Conservation (phyloP, 1,140 invertebrate genomes). For the Atta texana region DNA sequence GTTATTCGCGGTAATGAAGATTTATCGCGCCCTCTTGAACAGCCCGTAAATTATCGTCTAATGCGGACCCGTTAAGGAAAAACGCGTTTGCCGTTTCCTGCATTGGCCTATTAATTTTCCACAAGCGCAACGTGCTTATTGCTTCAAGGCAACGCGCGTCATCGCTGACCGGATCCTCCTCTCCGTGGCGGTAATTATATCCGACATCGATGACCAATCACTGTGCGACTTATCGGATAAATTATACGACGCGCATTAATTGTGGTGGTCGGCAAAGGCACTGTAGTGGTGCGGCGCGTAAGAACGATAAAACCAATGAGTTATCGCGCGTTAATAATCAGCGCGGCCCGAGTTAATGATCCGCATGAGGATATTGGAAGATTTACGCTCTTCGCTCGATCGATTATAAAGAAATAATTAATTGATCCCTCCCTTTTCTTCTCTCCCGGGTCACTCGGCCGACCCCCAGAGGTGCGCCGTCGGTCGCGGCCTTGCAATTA, state of each 20-base stretch:
- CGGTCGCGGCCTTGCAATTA: conserved; percentile 52
- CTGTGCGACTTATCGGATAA: conserved; percentile 70
- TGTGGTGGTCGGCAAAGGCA: background rate
- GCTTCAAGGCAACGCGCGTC: conserved; percentile 44
- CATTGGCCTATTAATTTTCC: conserved; percentile 61
- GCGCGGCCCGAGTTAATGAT: conserved; percentile 66
- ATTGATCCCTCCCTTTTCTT: conserved; percentile 4
- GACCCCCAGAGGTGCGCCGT: conserved; percentile 22
- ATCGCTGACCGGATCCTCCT: conserved; percentile 47
- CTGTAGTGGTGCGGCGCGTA: background rate
- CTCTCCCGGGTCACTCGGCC: background rate
- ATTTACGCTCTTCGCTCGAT: conserved; percentile 71
- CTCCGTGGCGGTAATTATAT: conserved; percentile 75
- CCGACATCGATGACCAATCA: conserved; percentile 76
- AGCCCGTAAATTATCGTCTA: conserved; percentile 54
- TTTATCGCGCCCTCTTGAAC: conserved; percentile 41
- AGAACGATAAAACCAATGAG: conserved; percentile 57
- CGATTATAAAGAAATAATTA: conserved; percentile 67
- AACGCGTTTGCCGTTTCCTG: conserved; percentile 37
- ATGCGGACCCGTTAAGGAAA: conserved; percentile 46
- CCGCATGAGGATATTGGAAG: conserved; percentile 72
- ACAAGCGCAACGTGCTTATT: conserved; percentile 5
- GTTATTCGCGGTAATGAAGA: conserved; percentile 37
- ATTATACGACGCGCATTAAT: conserved; percentile 48
- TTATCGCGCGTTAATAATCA: conserved; percentile 75